Evolutionary conservation across 2,888 invertebrate species (phyloP).

Genomic region (Criorhina ranunculi): DNA sequence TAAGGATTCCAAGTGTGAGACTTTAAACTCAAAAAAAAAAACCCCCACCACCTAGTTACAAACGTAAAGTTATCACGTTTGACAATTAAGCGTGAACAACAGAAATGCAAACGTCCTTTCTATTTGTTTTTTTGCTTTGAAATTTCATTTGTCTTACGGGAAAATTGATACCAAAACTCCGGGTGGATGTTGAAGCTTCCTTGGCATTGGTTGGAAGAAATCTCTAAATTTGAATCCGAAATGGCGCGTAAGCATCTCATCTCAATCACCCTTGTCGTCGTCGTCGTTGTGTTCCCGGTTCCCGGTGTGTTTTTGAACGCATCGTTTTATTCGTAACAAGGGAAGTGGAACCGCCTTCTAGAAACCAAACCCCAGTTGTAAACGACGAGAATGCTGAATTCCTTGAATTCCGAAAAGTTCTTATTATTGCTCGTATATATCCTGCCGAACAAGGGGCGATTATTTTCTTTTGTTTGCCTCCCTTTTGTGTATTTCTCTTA

Average conservation of each 20-base stretch:
- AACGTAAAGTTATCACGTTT: constrained; percentile 44
- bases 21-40: constrained; percentile 12
- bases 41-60: background rate
- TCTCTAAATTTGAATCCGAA: constrained; percentile 57
- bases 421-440: constrained; percentile 60
- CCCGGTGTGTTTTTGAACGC: constrained; percentile 10
- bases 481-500: constrained; percentile 3
- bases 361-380: constrained; percentile 31
- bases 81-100: constrained; percentile 50
- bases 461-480: constrained; percentile 12
- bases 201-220: constrained; percentile 11
- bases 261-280: constrained; percentile 31
- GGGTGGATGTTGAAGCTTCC: background rate
- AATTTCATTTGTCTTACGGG: constrained; percentile 36
- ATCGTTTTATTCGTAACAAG: constrained; percentile 16
- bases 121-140: background rate
- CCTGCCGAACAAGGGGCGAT: constrained; percentile 47
- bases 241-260: constrained; percentile 35
- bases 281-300: too few relatives aligned
- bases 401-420: constrained; percentile 57
- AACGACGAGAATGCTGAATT: constrained; percentile 61
- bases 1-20: constrained; percentile 17
- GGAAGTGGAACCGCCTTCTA: constrained; percentile 7
- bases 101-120: constrained; percentile 42
- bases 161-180: constrained; percentile 27